Conservation (phyloP, 2,888 invertebrate genomes). For the Helicoverpa assulta region DNA sequence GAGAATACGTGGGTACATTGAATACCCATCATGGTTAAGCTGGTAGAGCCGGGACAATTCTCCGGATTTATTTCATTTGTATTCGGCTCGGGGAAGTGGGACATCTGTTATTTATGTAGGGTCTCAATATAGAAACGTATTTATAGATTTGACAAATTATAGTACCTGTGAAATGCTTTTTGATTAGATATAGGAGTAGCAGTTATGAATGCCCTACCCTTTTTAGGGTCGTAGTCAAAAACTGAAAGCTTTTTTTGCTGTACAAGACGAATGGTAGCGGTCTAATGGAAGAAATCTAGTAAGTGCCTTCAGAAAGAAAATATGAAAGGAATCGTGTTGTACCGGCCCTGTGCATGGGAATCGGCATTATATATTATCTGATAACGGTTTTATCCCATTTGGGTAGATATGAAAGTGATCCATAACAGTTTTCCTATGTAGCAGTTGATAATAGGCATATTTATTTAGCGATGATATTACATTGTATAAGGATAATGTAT, state of each 20-base stretch:
- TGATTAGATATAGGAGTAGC: background rate
- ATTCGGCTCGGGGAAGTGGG: slow-evolving; percentile 73
- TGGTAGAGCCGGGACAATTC: slow-evolving; percentile 63
- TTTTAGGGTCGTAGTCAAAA: background rate
- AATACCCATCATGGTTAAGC: slow-evolving; percentile 68
- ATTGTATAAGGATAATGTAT: too few species aligned
- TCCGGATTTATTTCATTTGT: slow-evolving; percentile 78
- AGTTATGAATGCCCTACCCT: slow-evolving; percentile 4
- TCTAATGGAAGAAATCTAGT: background rate
- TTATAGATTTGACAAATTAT: slow-evolving; percentile 56
- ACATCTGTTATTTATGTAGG: slow-evolving; percentile 70
- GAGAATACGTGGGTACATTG: slow-evolving; percentile 30
- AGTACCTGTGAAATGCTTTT: background rate
- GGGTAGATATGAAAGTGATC: slow-evolving; percentile 10
- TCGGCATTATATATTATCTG: background rate
- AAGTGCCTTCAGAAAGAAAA: background rate
- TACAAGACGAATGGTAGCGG: background rate
- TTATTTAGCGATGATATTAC: background rate
- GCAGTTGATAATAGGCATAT: slow-evolving; percentile 12
- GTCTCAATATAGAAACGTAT: slow-evolving; percentile 66
- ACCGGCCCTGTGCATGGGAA: background rate
- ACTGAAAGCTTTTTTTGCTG: background rate
- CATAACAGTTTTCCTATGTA: slow-evolving; percentile 11
- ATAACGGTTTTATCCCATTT: background rate
- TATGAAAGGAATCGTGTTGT: background rate